A percentile compares a stretch with the other conserved stretches of the same genome.
Conservation (phyloP, 1,140 invertebrate species). For the Phthorimaea operculella region DNA sequence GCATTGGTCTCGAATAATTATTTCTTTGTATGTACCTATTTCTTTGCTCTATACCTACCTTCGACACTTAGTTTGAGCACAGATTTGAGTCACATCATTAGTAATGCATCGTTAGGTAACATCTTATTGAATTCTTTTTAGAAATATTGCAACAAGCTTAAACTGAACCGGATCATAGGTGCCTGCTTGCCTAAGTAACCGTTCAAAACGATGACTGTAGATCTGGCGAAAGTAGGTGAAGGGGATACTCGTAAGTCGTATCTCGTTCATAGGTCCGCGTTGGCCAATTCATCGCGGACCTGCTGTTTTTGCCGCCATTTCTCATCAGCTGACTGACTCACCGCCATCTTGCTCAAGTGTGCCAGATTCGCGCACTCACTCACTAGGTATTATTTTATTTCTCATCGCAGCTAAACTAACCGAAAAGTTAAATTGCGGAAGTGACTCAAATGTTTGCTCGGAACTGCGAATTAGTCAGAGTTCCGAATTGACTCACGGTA, state of each 20-base stretch:
- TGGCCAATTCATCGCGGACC: neutral
- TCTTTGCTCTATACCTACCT: too few relatives aligned
- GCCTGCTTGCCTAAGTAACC: too few relatives aligned
- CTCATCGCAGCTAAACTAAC: conserved; percentile 10
- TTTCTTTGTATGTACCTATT: too few relatives aligned
- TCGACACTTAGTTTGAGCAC: too few relatives aligned
- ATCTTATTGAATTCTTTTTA: too few relatives aligned
- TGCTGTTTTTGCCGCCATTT: neutral
- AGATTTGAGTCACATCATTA: too few relatives aligned
- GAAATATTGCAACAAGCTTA: too few relatives aligned
- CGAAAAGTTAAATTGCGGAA: conserved; percentile 29
- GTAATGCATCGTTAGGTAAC: too few relatives aligned
- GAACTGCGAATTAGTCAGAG: conserved; percentile 40
- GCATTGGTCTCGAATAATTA: too few relatives aligned
- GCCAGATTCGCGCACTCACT: neutral
- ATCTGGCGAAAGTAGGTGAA: conserved; percentile 4
- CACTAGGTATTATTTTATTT: neutral
- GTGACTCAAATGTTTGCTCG: conserved; percentile 54
- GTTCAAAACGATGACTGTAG: too few relatives aligned
- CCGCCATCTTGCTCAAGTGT: neutral
- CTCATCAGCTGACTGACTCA: neutral
- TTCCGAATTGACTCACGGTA: conserved; percentile 37
- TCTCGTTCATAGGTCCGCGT: neutral
- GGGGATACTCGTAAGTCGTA: neutral
- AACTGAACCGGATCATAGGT: too few relatives aligned